Evolutionary conservation across 92 coral and sea anemone genomes (phyloP).

Genomic region (Hydrozoanthus gracilis): DNA sequence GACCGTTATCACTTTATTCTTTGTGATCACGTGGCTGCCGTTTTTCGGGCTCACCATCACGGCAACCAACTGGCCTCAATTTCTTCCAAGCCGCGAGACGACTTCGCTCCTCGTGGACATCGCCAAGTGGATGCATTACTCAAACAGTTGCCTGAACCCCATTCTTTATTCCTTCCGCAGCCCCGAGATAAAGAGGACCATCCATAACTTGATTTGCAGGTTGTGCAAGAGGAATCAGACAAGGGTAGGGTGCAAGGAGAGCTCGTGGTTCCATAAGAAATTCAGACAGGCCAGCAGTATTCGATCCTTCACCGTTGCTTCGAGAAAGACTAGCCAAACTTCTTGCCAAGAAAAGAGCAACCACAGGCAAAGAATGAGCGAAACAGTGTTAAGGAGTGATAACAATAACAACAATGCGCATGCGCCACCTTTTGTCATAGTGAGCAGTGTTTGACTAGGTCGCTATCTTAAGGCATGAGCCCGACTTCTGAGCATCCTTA

Average conservation of each 20-base stretch:
- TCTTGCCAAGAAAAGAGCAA: neutral
- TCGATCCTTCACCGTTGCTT: neutral
- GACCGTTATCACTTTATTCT: constrained; percentile 76
- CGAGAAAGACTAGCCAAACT: neutral
- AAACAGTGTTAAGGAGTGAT: neutral
- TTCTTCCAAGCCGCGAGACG: constrained; percentile 63
- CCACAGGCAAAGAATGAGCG: neutral
- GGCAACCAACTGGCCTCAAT: constrained; percentile 67
- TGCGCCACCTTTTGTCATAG: too few species aligned
- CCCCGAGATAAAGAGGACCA: constrained; percentile 70
- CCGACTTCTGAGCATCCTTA: too few species aligned
- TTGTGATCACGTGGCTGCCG: constrained; percentile 89
- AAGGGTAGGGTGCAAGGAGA: neutral
- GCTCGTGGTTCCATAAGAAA: neutral
- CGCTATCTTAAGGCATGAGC: too few species aligned
- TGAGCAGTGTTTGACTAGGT: too few species aligned
- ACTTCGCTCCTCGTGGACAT: constrained; percentile 74
- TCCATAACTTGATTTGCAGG: constrained; percentile 53
- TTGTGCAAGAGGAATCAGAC: constrained; percentile 54
- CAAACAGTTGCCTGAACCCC: constrained; percentile 85
- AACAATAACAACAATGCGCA: neutral
- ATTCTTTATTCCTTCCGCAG: constrained; percentile 88
- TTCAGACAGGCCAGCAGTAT: neutral
- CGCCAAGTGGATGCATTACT: constrained; percentile 96
- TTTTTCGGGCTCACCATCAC: constrained; percentile 71